Conservation (phyloP, 2,113 vertebrate species). For the Shinisaurus crocodilurus region DNA sequence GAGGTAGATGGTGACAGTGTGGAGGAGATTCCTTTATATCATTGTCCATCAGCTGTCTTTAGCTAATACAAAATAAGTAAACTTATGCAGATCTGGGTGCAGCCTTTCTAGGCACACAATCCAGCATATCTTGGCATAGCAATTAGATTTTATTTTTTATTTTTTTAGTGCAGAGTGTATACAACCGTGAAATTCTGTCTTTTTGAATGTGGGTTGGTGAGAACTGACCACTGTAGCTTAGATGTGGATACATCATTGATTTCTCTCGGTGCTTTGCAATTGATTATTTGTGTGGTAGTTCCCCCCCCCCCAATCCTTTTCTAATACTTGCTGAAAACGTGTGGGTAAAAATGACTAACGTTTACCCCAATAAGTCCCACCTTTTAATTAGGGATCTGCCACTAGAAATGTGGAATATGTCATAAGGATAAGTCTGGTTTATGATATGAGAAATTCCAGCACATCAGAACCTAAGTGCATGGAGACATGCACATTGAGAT, state of each 20-base stretch:
- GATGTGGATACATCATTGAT: neutral
- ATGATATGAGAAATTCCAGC: neutral
- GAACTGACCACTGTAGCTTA: neutral
- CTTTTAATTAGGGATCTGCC: neutral
- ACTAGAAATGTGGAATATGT: accelerated
- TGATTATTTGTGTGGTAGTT: neutral
- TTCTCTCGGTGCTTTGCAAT: neutral
- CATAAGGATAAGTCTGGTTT: neutral
- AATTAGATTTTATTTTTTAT: neutral
- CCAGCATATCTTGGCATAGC: neutral
- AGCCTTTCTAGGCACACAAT: neutral
- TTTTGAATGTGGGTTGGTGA: neutral
- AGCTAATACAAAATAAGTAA: neutral
- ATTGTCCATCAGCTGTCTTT: neutral
- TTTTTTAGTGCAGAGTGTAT: neutral
- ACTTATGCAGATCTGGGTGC: neutral
- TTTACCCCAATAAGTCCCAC: accelerated
- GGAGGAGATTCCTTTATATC: neutral
- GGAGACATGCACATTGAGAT: neutral
- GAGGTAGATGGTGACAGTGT: neutral
- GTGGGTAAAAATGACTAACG: neutral
- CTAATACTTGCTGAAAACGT: neutral
- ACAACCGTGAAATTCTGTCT: neutral
- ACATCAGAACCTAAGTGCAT: neutral
- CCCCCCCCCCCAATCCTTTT: neutral